Evolutionary conservation across 2,113 vertebrate genomes (phyloP).

Genomic region (Formicarius rufipectus): DNA sequence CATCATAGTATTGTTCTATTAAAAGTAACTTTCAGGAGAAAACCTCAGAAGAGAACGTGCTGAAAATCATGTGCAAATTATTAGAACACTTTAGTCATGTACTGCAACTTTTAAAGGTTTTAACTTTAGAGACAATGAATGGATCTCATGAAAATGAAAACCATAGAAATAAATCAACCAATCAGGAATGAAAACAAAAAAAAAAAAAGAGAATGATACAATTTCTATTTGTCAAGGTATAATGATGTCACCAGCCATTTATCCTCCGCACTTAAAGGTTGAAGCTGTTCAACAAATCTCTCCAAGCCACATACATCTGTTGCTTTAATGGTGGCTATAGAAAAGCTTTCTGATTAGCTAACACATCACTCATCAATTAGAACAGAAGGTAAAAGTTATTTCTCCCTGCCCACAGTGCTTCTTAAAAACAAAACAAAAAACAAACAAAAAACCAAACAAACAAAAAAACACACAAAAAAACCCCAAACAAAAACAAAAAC

Average conservation of each 20-base stretch:
- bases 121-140: conserved; percentile 64
- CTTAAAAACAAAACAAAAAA: too few species aligned
- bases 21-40: conserved; percentile 28
- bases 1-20: conserved; percentile 19
- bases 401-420: conserved; percentile 45
- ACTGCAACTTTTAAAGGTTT: conserved; percentile 65
- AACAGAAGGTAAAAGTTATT: conserved; percentile 69
- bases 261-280: conserved; percentile 77
- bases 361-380: conserved; percentile 71
- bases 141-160: conserved; percentile 71
- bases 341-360: conserved; percentile 72
- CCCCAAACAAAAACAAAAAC: too few species aligned
- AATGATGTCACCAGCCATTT: conserved; percentile 82
- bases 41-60: conserved; percentile 7
- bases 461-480: too few species aligned
- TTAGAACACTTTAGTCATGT: conserved; percentile 5
- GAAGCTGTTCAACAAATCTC: conserved; percentile 77
- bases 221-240: conserved; percentile 77
- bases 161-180: conserved; percentile 72
- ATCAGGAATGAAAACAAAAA: conserved; percentile 69
- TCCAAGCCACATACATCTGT: conserved; percentile 69
- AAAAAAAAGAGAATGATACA: conserved; percentile 68
- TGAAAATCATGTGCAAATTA: neutral
- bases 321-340: conserved; percentile 68
- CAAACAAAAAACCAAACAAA: too few species aligned